phyloP scores from a whole-genome alignment of 1,140 invertebrate species.

The Drosophila pseudoobscura region DNA sequence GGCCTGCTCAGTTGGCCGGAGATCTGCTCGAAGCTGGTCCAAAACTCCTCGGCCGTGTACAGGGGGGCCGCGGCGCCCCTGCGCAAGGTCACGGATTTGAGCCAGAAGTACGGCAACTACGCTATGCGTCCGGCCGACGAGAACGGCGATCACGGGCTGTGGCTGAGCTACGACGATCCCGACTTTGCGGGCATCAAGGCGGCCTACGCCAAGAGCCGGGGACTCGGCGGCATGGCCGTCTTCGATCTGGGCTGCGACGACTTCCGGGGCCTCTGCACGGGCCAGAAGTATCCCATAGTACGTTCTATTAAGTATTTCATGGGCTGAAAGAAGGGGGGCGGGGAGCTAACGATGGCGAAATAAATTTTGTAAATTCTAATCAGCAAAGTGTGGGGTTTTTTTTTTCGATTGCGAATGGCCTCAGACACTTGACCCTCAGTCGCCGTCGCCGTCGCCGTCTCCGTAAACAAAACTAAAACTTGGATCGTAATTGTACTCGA shows the following conservation, averaged over 20 bases:
- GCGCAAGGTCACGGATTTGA: conserved; percentile 88
- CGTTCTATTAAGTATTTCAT: conserved; percentile 85
- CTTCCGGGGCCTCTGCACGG: conserved; percentile 90
- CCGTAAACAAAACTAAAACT: conserved; percentile 44
- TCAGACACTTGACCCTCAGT: conserved; percentile 38
- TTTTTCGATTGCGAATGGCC: conserved; percentile 19
- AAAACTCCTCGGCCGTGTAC: conserved; percentile 84
- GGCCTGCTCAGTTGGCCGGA: conserved; percentile 88
- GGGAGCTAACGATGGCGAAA: conserved; percentile 9
- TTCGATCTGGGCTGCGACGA: conserved; percentile 92
- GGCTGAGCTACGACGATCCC: conserved; percentile 95
- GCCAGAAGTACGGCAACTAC: conserved; percentile 90
- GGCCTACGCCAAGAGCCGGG: conserved; percentile 88
- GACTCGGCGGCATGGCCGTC: conserved; percentile 91
- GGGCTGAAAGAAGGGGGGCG: conserved; percentile 6
- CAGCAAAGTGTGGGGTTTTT: conserved; percentile 1
- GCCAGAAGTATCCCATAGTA: conserved; percentile 89
- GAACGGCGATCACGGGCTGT: conserved; percentile 88
- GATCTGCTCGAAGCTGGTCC: conserved; percentile 85
- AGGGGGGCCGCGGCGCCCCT: conserved; percentile 86
- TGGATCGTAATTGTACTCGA: conserved; percentile 7
- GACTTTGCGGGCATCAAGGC: conserved; percentile 93
- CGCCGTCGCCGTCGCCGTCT: background rate
- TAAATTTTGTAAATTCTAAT: conserved; percentile 41
- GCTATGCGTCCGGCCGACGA: conserved; percentile 88